Evolutionary conservation across 2,797 vertebrate genomes (phyloP), one percentile per base, ranked within the genome.

Genomic region (Phataginus tricuspis): DNA sequence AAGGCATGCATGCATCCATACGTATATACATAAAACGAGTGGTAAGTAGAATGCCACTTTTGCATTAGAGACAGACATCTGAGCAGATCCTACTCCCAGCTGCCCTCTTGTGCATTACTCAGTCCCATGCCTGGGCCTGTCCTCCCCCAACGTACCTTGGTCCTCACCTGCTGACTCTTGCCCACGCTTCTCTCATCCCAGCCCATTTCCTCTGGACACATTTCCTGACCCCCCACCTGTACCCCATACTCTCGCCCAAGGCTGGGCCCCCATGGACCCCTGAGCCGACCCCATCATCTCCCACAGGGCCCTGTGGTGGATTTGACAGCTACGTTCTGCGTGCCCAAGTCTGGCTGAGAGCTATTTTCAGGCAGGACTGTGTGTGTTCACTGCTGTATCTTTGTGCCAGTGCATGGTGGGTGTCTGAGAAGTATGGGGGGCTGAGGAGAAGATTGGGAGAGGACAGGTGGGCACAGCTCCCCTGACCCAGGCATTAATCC

Each of bases 11-110:
- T 31, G 14, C 29, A 1, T 18, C 12, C n/a, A 2, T 1, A 34
- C 0, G 21, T 2, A 42, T 4, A 2, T 21, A 8, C 14, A 42
- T 25, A 51, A 66, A 29, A 49, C 0, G 0, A 57, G 23, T 4
- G 82, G 8, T 2, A 23, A 39, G 13, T 21, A 9, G 19, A 12
- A 29, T 25, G 31, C 45, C 63, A 25, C 19, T 79, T 66, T 51
- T 51, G 63, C 57, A 14, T 25, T 63, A 57, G 57, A 86, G 66
- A 72, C 5, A 61, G 18, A 45, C 37, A 12, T 16, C 75, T 12
- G 68, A 55, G 82, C 27, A 42, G 49, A 13, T 34, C 4, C 53
- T 14, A 0, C 23, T 27, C 63, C 45, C 55, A 16, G 79, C 6
- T 29, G 57, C 29, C 15, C 49, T 78, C 37, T 15, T 14, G 39